phyloP scores from a whole-genome alignment of 2,113 vertebrate genomes.

The Triplophysa dalaica region DNA sequence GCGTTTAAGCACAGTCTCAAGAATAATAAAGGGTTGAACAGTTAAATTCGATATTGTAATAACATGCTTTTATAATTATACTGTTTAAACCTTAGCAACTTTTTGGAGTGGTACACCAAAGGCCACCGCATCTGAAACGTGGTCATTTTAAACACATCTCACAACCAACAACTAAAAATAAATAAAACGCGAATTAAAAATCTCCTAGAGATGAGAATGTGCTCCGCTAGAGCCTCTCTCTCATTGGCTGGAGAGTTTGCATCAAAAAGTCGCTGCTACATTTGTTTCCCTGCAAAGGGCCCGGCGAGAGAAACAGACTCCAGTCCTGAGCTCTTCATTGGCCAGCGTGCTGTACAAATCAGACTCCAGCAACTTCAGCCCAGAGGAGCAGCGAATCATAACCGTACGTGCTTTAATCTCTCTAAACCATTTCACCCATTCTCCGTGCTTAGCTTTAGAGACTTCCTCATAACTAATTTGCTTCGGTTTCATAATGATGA shows the following conservation, averaged over 20 bases:
- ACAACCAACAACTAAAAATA: background rate
- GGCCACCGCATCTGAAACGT: background rate
- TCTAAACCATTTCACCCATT: slow-evolving; percentile 49
- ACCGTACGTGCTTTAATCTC: slow-evolving; percentile 67
- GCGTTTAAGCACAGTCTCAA: slow-evolving; percentile 4
- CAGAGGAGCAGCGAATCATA: slow-evolving; percentile 70
- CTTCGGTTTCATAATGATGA: slow-evolving; percentile 25
- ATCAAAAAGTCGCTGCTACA: slow-evolving; percentile 98
- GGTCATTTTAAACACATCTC: background rate
- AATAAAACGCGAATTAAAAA: background rate
- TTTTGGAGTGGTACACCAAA: background rate
- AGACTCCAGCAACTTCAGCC: slow-evolving; percentile 72
- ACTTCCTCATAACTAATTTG: slow-evolving; percentile 31
- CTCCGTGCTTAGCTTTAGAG: slow-evolving; percentile 44
- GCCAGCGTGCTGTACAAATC: slow-evolving; percentile 77
- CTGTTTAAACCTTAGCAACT: slow-evolving; percentile 39
- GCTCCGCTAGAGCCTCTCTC: slow-evolving; percentile 88
- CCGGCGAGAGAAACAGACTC: slow-evolving; percentile 85
- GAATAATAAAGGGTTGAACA: slow-evolving; percentile 33
- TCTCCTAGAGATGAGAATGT: slow-evolving; percentile 73
- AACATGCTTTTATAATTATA: slow-evolving; percentile 11
- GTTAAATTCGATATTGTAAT: slow-evolving; percentile 30
- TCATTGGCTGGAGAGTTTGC: slow-evolving; percentile 97
- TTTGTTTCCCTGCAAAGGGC: slow-evolving; percentile 91
- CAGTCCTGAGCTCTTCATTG: slow-evolving; percentile 80